phyloP scores from a whole-genome alignment of 1,140 invertebrate species.

The Bombyx mori region ASM3026992v2 NC_085130.1:16770501-16771000 shows the following conservation, averaged over 20 bases:
- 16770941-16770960: slow-evolving; percentile 56
- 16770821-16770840: slow-evolving; percentile 61
- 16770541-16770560: not conserved
- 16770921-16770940: slow-evolving; percentile 47
- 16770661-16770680: slow-evolving; percentile 67
- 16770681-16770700: slow-evolving; percentile 58
- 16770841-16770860: slow-evolving; percentile 62
- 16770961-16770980: slow-evolving; percentile 53
- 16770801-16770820: slow-evolving; percentile 63
- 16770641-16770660: slow-evolving; percentile 65
- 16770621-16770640: slow-evolving; percentile 49
- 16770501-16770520: too few species aligned
- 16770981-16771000: slow-evolving; percentile 66
- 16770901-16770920: slow-evolving; percentile 55
- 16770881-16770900: slow-evolving; percentile 56
- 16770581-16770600: slow-evolving; percentile 32
- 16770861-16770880: slow-evolving; percentile 57
- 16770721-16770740: slow-evolving; percentile 61
- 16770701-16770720: slow-evolving; percentile 68
- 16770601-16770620: slow-evolving; percentile 49
- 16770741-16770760: slow-evolving; percentile 61
- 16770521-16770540: not conserved
- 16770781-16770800: slow-evolving; percentile 64
- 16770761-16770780: slow-evolving; percentile 66
- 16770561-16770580: not conserved